Conservation (phyloP, 2,888 invertebrate species). For the Meiosimyza platycephala region DNA sequence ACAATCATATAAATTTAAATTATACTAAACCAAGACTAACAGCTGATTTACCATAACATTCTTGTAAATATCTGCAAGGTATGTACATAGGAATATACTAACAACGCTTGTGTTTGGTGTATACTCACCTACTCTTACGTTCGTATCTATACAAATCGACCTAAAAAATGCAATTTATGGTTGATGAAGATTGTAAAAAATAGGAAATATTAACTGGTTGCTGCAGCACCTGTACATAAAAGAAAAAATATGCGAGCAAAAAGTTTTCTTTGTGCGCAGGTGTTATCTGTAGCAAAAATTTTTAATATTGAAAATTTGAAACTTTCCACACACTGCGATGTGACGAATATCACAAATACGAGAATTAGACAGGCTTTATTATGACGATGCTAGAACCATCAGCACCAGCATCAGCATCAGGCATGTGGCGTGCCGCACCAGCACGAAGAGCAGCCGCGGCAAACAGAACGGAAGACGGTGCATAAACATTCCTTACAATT, state of each 20-base stretch:
- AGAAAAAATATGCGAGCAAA: no score
- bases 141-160: no score
- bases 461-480: neutral
- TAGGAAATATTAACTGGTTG: slow-evolving; percentile 15
- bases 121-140: no score
- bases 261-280: slow-evolving; percentile 14
- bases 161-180: no score
- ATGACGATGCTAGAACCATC: neutral
- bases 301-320: slow-evolving; percentile 24
- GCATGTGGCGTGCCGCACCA: neutral
- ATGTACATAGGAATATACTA: no score
- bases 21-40: no score
- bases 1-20: no score
- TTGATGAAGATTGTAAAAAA: no score
- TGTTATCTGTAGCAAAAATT: slow-evolving; percentile 23
- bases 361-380: slow-evolving; percentile 18
- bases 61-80: no score
- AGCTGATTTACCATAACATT: no score
- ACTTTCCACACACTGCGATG: slow-evolving; percentile 21
- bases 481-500: slow-evolving; percentile 20
- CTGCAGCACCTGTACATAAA: slow-evolving; percentile 7
- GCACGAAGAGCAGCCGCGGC: neutral
- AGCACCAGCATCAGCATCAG: neutral
- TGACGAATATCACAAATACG: slow-evolving; percentile 21
- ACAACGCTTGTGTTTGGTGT: no score